phyloP scores from a whole-genome alignment of 2,797 vertebrate genomes.

The Thalassophryne amazonica region DNA sequence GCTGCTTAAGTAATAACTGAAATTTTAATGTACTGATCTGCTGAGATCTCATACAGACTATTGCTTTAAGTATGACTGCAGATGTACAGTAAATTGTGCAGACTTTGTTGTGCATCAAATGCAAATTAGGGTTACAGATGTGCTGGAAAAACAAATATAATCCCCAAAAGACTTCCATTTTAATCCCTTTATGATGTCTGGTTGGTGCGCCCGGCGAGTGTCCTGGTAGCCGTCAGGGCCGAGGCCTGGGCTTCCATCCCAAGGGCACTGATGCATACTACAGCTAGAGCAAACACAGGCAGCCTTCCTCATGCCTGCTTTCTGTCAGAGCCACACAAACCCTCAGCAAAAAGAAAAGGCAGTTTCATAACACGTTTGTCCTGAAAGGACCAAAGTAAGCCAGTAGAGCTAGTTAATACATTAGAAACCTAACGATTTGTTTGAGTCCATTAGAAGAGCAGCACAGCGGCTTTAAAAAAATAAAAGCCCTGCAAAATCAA shows the following conservation, averaged over 20 bases:
- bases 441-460: constrained; percentile 14
- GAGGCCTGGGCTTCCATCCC: constrained; percentile 55
- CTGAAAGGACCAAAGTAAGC: background rate
- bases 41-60: too few species aligned
- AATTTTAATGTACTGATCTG: too few species aligned
- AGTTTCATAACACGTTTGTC: background rate
- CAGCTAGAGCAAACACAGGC: constrained; percentile 63
- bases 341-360: constrained; percentile 3
- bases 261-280: constrained; percentile 59
- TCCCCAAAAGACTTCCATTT: constrained; percentile 59
- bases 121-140: constrained; percentile 38
- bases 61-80: background rate
- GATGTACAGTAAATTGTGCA: background rate
- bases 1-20: too few species aligned
- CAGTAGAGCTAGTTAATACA: background rate
- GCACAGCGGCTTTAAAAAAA: constrained; percentile 19
- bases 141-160: constrained; percentile 51
- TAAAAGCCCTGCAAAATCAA: constrained; percentile 18
- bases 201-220: constrained; percentile 54
- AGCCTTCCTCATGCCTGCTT: constrained; percentile 42
- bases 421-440: constrained; percentile 4
- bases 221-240: constrained; percentile 56
- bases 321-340: constrained; percentile 21
- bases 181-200: constrained; percentile 68
- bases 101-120: constrained; percentile 1